Conservation (phyloP, 2,888 invertebrate species). For the Tillus elongatus region DNA sequence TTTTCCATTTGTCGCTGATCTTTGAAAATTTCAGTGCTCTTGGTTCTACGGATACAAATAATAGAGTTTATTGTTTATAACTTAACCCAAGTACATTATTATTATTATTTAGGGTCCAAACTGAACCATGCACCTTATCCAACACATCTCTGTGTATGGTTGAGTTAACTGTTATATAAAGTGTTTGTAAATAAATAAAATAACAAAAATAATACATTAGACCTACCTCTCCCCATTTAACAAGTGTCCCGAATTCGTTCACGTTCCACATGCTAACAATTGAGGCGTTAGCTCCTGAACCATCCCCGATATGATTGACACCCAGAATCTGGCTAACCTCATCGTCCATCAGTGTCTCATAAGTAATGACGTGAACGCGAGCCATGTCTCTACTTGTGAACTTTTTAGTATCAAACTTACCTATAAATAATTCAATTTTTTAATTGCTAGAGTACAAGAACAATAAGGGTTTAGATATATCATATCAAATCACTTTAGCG, state of each 20-base stretch:
- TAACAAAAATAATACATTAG: too few relatives aligned
- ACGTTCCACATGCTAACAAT: constrained; percentile 66
- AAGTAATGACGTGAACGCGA: constrained; percentile 58
- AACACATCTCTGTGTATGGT: too few relatives aligned
- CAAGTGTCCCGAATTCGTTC: constrained; percentile 57
- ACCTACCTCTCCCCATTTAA: constrained; percentile 70
- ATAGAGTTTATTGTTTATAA: too few relatives aligned
- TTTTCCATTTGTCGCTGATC: too few relatives aligned
- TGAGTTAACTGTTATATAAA: too few relatives aligned
- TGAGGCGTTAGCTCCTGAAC: constrained; percentile 51
- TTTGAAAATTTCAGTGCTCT: too few relatives aligned
- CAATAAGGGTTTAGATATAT: neutral
- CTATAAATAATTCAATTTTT: constrained; percentile 35
- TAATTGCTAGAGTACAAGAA: neutral
- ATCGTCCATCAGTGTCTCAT: constrained; percentile 67
- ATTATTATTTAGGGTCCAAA: too few relatives aligned
- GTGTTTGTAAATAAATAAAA: too few relatives aligned
- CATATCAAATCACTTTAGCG: neutral
- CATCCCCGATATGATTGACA: constrained; percentile 63
- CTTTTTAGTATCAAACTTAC: constrained; percentile 57
- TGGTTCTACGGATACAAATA: too few relatives aligned
- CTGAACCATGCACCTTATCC: too few relatives aligned
- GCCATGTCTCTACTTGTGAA: constrained; percentile 62
- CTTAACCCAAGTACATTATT: too few relatives aligned
- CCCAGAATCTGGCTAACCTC: constrained; percentile 68